Percentiles rank a stretch among this genome's conserved stretches.
Conservation (phyloP, 1,140 invertebrate genomes). For the Panagrolaimus sp. region DNA sequence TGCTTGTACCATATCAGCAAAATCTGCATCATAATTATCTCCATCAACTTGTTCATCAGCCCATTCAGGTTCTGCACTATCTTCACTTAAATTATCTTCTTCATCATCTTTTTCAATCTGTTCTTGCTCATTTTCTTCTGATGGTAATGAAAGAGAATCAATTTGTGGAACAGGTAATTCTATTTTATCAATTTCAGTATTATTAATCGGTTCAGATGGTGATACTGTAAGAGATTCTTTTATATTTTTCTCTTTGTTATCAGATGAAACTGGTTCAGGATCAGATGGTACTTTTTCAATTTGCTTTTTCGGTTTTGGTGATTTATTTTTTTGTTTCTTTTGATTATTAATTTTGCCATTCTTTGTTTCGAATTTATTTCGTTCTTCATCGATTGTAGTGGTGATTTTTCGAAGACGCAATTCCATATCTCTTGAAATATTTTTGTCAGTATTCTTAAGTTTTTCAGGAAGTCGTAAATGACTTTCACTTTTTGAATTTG, state of each 20-base stretch:
- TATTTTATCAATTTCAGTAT: background rate
- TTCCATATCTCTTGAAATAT: background rate
- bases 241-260: too few species aligned
- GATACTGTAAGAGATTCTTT: too few species aligned
- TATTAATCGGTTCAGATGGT: background rate
- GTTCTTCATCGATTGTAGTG: background rate
- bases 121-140: background rate
- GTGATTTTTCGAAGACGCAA: background rate
- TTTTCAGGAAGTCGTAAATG: background rate
- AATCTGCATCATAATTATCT: background rate
- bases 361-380: background rate
- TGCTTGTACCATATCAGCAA: conserved; percentile 7
- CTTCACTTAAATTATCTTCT: background rate
- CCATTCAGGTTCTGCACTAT: background rate
- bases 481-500: background rate
- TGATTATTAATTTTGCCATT: background rate
- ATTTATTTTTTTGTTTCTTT: conserved; percentile 9
- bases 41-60: background rate
- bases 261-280: background rate
- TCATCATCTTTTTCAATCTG: background rate
- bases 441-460: background rate
- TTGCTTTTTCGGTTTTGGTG: background rate
- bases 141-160: background rate
- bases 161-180: background rate
- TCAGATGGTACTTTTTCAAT: background rate